Percentiles rank a stretch among this genome's conserved stretches.
Conservation (phyloP, 2,888 invertebrate species). For the Eumerus sabulonum region DNA sequence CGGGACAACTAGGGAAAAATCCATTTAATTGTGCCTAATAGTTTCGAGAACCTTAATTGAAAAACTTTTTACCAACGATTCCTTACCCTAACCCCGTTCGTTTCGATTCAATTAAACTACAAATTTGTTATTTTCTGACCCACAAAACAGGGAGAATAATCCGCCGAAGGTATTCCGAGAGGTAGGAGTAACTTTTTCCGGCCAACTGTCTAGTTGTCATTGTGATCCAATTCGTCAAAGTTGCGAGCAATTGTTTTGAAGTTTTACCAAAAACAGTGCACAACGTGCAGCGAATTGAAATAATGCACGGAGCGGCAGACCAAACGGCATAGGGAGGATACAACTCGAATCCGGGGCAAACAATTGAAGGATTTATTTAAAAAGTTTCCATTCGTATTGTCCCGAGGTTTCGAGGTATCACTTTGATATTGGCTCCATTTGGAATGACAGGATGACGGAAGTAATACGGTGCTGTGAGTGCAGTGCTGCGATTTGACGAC, state of each 20-base stretch:
- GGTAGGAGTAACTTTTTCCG: slow-evolving; percentile 32
- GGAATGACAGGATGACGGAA: slow-evolving; percentile 61
- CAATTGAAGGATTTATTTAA: slow-evolving; percentile 67
- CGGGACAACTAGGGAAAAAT: slow-evolving; percentile 16
- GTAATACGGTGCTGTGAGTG: slow-evolving; percentile 57
- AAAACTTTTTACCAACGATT: slow-evolving; percentile 59
- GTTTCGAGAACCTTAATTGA: slow-evolving; percentile 59
- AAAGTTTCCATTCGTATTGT: slow-evolving; percentile 58
- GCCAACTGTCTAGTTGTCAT: slow-evolving; percentile 13
- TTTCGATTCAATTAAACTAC: slow-evolving; percentile 57
- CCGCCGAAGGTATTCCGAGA: not conserved
- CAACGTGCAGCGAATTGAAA: slow-evolving; percentile 1
- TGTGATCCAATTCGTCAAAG: slow-evolving; percentile 47
- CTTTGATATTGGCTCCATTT: slow-evolving; percentile 60
- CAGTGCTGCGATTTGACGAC: slow-evolving; percentile 60
- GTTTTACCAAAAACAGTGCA: not conserved
- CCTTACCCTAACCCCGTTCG: slow-evolving; percentile 18
- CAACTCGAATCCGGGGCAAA: slow-evolving; percentile 58
- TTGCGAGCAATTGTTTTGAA: slow-evolving; percentile 52
- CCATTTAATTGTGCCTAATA: slow-evolving; percentile 57
- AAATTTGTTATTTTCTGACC: slow-evolving; percentile 63
- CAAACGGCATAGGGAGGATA: slow-evolving; percentile 28
- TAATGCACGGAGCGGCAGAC: slow-evolving; percentile 27
- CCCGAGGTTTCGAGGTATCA: slow-evolving; percentile 13
- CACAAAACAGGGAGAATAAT: slow-evolving; percentile 46